phyloP scores from a whole-genome alignment of 1,140 invertebrate genomes.

The Propsilocerus akamusi region DNA sequence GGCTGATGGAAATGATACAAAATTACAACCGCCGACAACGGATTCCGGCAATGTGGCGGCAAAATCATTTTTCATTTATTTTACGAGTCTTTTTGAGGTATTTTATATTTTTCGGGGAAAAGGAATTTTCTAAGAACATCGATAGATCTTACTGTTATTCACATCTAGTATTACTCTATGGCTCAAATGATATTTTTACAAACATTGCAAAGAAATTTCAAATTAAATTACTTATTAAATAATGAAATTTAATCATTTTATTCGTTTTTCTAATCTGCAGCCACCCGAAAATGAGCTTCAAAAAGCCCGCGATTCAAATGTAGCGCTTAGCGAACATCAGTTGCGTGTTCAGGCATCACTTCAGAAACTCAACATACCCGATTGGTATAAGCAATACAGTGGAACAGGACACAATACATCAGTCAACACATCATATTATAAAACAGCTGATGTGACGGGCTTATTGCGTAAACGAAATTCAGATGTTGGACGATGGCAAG shows the following conservation, averaged over 20 bases:
- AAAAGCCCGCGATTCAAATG: constrained; percentile 38
- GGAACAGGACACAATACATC: constrained; percentile 21
- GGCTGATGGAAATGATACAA: not conserved
- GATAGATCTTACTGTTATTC: too few species aligned
- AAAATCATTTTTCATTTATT: not conserved
- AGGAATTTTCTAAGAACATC: too few species aligned
- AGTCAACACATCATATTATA: constrained; percentile 15
- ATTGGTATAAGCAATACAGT: constrained; percentile 46
- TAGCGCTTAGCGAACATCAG: constrained; percentile 71
- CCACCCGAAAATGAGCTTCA: constrained; percentile 84
- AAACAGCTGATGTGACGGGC: constrained; percentile 16
- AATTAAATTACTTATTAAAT: too few species aligned
- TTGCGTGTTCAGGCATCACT: constrained; percentile 78
- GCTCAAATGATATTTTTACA: too few species aligned
- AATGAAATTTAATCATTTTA: not conserved
- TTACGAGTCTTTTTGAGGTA: not conserved
- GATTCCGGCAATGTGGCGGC: not conserved
- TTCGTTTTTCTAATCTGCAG: constrained; percentile 33
- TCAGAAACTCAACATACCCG: constrained; percentile 81
- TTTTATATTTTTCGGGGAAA: too few species aligned
- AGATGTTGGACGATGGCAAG: constrained; percentile 48
- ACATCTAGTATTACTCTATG: too few species aligned
- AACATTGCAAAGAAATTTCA: too few species aligned
- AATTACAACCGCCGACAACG: not conserved
- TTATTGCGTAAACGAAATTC: constrained; percentile 39